phyloP scores from a whole-genome alignment of 2,888 invertebrate genomes.

The Noctuana brunneofusca region DNA sequence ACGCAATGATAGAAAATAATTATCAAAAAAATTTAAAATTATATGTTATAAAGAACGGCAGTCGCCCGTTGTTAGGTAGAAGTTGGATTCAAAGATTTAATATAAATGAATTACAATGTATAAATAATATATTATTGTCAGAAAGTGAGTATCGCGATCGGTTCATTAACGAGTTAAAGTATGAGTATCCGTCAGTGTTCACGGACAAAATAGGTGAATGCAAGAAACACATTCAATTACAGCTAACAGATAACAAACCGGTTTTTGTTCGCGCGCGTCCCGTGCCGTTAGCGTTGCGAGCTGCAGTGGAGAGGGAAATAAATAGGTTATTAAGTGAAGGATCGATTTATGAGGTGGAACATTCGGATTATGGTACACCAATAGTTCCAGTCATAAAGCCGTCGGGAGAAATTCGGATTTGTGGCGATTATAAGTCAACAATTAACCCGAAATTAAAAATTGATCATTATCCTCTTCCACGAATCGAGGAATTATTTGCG shows the following conservation, averaged over 20 bases:
- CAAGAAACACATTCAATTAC: constrained; percentile 10
- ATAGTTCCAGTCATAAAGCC: constrained; percentile 1
- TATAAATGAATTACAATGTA: neutral
- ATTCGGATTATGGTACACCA: neutral
- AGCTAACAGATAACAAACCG: constrained; percentile 21
- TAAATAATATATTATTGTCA: neutral
- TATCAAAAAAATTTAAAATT: neutral
- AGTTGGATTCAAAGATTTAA: neutral
- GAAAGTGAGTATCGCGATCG: constrained; percentile 10
- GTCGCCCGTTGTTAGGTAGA: neutral
- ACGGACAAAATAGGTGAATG: constrained; percentile 1
- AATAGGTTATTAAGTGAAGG: neutral
- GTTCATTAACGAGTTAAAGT: constrained; percentile 1
- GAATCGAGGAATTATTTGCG: neutral
- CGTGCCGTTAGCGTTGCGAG: constrained; percentile 17
- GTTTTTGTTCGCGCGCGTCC: constrained; percentile 35
- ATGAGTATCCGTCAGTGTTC: constrained; percentile 4
- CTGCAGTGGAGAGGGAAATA: neutral
- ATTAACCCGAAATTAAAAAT: neutral
- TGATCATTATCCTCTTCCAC: neutral
- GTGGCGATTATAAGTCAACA: neutral
- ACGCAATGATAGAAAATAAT: neutral
- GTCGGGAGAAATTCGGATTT: constrained; percentile 1
- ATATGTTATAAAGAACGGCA: neutral
- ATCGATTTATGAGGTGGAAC: constrained; percentile 4